Percentiles rank a stretch among this genome's conserved stretches.
Conservation (phyloP, 2,797 vertebrate genomes). For the Platalea minor region DNA sequence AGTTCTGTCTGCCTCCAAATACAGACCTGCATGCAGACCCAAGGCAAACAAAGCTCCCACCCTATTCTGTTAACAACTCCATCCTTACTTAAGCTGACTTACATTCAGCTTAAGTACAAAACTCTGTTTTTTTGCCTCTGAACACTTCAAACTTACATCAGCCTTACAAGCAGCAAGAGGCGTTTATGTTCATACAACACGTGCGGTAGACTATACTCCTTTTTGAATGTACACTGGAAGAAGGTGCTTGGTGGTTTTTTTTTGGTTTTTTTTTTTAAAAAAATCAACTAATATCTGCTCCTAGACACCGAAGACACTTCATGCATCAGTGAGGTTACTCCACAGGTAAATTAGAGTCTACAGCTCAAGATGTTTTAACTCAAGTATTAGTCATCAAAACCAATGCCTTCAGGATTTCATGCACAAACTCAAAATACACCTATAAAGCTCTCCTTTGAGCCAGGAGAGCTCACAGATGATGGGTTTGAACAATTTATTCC, state of each 20-base stretch:
- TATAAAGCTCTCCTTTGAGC: background rate
- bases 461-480: background rate
- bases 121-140: background rate
- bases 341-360: background rate
- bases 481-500: background rate
- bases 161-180: background rate
- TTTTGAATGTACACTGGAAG: background rate
- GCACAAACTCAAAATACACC: background rate
- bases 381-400: background rate
- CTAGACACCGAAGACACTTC: background rate
- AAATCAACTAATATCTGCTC: background rate
- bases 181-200: background rate
- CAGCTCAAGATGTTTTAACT: background rate
- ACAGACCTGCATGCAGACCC: rapidly evolving
- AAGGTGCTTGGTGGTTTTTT: too few relatives aligned
- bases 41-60: background rate
- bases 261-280: background rate
- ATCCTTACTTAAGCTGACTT: background rate
- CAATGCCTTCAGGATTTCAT: background rate
- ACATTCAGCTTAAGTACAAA: background rate
- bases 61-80: background rate
- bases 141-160: background rate
- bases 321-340: background rate
- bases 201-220: background rate
- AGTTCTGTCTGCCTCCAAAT: background rate